Evolutionary conservation across 1,140 invertebrate genomes (phyloP).

Genomic region (Drosophila nannoptera): DNA sequence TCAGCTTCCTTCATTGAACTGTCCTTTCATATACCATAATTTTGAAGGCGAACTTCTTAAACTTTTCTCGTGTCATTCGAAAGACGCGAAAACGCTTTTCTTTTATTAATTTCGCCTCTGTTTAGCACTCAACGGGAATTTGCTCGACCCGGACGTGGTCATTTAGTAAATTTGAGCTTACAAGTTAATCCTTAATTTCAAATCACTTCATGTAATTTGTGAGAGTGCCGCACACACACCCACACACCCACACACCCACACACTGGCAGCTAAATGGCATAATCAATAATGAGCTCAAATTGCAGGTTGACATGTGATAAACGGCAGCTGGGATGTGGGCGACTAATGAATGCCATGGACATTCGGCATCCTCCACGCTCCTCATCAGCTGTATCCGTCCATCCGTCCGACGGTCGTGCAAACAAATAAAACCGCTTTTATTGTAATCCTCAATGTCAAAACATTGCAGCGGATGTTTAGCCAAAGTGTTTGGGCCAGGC

Average conservation of each 20-base stretch:
- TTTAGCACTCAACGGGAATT: background rate
- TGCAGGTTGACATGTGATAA: slow-evolving; percentile 66
- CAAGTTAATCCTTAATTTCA: slow-evolving; percentile 27
- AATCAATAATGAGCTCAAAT: slow-evolving; percentile 68
- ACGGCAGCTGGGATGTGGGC: slow-evolving; percentile 41
- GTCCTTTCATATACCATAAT: too few relatives aligned
- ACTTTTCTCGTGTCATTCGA: too few relatives aligned
- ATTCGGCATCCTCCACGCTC: slow-evolving; percentile 16
- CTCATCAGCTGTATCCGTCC: slow-evolving; percentile 16
- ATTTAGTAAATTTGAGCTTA: slow-evolving; percentile 31
- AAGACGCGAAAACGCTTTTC: too few relatives aligned
- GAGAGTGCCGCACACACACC: slow-evolving; percentile 25
- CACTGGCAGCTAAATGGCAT: slow-evolving; percentile 34
- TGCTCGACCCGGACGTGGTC: slow-evolving; percentile 14
- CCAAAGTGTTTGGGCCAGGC: slow-evolving; percentile 12
- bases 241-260: background rate
- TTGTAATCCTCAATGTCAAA: slow-evolving; percentile 73
- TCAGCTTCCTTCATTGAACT: too few relatives aligned
- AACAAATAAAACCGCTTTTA: slow-evolving; percentile 74
- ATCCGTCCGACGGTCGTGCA: slow-evolving; percentile 48
- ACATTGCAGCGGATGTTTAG: slow-evolving; percentile 66
- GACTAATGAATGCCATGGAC: slow-evolving; percentile 67
- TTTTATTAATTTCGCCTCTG: background rate
- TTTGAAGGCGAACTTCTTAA: too few relatives aligned
- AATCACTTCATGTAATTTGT: slow-evolving; percentile 12